Evolutionary conservation across 2,113 vertebrate genomes (phyloP).

Genomic region (Orientallactaga bullata): DNA sequence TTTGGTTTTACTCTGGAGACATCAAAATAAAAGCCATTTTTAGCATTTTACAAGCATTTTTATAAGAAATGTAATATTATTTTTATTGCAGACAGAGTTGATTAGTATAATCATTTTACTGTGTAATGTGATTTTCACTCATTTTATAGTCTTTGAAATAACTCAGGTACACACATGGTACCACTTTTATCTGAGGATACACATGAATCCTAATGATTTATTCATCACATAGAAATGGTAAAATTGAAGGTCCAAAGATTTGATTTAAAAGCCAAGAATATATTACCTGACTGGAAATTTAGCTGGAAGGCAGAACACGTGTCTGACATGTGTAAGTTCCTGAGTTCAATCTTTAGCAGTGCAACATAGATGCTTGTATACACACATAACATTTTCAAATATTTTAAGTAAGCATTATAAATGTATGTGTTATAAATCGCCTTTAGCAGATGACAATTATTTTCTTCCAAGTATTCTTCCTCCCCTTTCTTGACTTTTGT

Average conservation of each 20-base stretch:
- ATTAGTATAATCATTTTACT: not conserved
- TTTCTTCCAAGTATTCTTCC: not conserved
- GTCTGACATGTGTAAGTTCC: not conserved
- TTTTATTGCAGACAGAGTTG: not conserved
- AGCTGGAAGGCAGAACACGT: not conserved
- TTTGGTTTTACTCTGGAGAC: not conserved
- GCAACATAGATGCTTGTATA: too few species aligned
- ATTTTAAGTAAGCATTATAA: not conserved
- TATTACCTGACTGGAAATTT: not conserved
- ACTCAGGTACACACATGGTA: not conserved
- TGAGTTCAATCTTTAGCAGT: not conserved
- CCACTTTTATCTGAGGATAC: not conserved
- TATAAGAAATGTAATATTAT: not conserved
- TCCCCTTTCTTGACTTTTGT: not conserved
- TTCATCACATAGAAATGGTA: not conserved
- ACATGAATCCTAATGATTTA: not conserved
- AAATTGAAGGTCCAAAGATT: not conserved
- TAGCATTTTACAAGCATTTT: constrained; percentile 5
- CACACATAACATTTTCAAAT: not conserved
- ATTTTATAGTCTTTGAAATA: not conserved
- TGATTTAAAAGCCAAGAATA: not conserved
- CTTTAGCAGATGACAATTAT: not conserved
- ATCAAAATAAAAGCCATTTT: constrained; percentile 30
- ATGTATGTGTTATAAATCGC: not conserved
- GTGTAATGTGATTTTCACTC: not conserved